Evolutionary conservation across 2,113 vertebrate species (phyloP), one percentile per base, ranked within the genome.

Genomic region (Pangasianodon gigas): DNA sequence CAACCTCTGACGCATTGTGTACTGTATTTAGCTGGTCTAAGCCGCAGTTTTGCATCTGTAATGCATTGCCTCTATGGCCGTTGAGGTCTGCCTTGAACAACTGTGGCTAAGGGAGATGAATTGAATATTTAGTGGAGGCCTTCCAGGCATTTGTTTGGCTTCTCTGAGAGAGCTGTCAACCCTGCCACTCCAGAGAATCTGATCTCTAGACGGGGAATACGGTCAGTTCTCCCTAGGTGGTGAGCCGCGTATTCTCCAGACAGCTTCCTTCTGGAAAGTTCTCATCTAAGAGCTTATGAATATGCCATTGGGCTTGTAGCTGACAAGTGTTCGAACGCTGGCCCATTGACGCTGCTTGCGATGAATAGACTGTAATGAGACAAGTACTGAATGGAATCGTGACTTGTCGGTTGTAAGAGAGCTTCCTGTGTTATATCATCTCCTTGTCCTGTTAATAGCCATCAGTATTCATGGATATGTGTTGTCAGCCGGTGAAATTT

Each of bases 61-160:
- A 37, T 85, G 81, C 71, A 89, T 88, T 84, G 87, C 13, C 56
- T 84, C 81, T 83, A 89, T 69, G 44, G 86, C 48, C 46, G 29
- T 24, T 89, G 87, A 91, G 89, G 87, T 91, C 87, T 91, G 87
- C 26, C 84, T 75, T 85, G 90, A 92, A 90, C 87, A 89, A 91
- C 85, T 80, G 85, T 87, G 89, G 87, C 85, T 46, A 37, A 87
- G 81, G 56, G 88, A 82, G 88, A 91, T 84, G 89, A 92, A 90
- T 90, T 86, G 86, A 80, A 60, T 80, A 71, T 84, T 32, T 83
- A 74, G 41, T 85, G 75, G 89, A 88, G 88, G 80, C 74, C 84
- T 90, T 88, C 87, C 82, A 87, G 88, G 86, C 88, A 91, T 91
- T 90, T 89, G 88, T 89, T 88, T 84, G 87, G 79, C 91, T 92